Evolutionary conservation across 2,888 invertebrate genomes (phyloP), one percentile per base, ranked within the genome.

Genomic region (Heliconius hortense): DNA sequence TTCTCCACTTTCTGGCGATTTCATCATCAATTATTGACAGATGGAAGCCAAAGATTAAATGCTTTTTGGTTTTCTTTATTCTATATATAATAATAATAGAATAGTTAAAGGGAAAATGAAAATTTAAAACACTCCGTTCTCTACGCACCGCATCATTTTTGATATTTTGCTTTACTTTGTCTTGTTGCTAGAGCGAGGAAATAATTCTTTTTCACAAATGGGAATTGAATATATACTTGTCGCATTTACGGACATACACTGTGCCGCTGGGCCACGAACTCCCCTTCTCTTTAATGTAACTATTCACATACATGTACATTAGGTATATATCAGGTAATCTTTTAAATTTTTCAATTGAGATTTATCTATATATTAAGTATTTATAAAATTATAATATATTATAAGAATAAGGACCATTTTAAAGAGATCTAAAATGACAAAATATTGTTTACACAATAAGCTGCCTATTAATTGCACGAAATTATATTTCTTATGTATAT

Each of bases 341-440:
- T 60, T 15, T 60, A 26, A 60, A 60, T 15, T 28, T 8, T 26
- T 56, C 56, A 31, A 31, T 63, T 63, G 31, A 31, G 31, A 28
- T 31, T 10, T 8, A 24, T 62, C 62, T 62, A 28, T 62, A 62
- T 62, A 28, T 28, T 28, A 62, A 62, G 15, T 26, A 66, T 39
- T 35, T 21, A 31, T 21, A 64, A 66, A 66, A 24, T 15, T 39
- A 39, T 13, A 39, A 39, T 66, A 39, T 66, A 66, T 39, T 24
- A 43, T 43, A 24, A 18, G 48, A 48, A 8, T 48, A 2, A 48
- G n/a, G n/a, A 24, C 21, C 66, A 66, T 66, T 26, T 21, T 21
- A 26, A 39, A 43, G 66, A 66, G 66, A 66, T 66, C 39, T 66
- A 39, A 43, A 18, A 66, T 24, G 66, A 66, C 66, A 66, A 66